A percentile compares a stretch with the other conserved stretches of the same genome.
phyloP scores from a whole-genome alignment of 1,140 invertebrate genomes.

The Orchesella cincta region DNA sequence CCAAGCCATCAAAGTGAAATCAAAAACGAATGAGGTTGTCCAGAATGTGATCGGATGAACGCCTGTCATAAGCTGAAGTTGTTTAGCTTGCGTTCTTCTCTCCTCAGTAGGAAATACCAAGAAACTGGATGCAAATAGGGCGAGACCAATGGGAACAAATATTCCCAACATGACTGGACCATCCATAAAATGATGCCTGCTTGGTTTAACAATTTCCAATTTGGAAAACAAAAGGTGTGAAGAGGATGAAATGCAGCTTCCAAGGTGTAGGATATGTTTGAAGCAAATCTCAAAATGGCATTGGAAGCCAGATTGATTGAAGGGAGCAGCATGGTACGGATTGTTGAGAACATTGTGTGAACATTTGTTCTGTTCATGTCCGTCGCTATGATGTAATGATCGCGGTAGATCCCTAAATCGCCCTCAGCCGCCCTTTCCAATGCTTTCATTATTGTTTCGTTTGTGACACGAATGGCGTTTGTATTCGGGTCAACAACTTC shows the following conservation, averaged over 20 bases:
- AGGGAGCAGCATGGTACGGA: constrained; percentile 68
- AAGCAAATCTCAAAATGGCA: constrained; percentile 58
- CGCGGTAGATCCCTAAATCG: constrained; percentile 29
- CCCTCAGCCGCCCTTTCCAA: background rate
- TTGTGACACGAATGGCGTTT: background rate
- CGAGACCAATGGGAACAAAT: constrained; percentile 54
- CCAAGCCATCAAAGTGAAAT: constrained; percentile 68
- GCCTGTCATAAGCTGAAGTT: constrained; percentile 75
- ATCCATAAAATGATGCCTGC: constrained; percentile 24
- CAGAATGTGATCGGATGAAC: constrained; percentile 71
- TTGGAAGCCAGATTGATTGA: constrained; percentile 64
- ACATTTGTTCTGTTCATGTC: constrained; percentile 25
- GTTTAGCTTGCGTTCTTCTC: constrained; percentile 63
- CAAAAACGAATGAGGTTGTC: constrained; percentile 71
- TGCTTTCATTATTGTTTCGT: background rate
- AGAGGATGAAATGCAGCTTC: constrained; percentile 67
- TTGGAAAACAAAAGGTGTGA: constrained; percentile 57
- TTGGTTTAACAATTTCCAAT: constrained; percentile 53
- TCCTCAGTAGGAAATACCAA: constrained; percentile 71
- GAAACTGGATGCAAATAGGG: constrained; percentile 72
- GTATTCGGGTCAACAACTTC: background rate
- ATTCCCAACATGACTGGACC: constrained; percentile 51
- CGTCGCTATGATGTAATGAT: constrained; percentile 45
- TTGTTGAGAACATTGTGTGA: constrained; percentile 58
- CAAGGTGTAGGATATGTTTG: constrained; percentile 61